These are phyloP conservation scores for Mystacornis crossleyi DNA, from an alignment of 2,113 vertebrate species.

Conservation along the genomic window DNA sequence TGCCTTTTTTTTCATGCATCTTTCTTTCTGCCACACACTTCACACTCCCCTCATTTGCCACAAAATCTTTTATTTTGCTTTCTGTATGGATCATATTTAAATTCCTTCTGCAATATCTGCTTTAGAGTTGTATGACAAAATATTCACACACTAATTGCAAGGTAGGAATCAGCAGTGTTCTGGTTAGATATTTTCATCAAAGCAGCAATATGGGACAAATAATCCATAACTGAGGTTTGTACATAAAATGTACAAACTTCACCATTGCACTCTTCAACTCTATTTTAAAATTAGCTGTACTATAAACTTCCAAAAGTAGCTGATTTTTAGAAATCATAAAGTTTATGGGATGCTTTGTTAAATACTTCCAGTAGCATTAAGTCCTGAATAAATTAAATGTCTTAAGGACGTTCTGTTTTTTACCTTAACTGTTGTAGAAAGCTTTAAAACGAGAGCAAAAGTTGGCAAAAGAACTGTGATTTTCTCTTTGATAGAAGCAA, in stretches of 20 bases:
- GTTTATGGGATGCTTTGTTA: neutral
- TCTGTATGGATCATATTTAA: neutral
- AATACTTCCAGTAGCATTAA: neutral
- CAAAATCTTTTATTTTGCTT: neutral
- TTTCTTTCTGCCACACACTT: fast-evolving
- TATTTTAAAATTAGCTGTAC: neutral
- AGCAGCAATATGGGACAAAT: neutral
- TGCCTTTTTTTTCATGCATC: fast-evolving
- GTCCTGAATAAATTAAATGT: neutral
- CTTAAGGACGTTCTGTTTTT: fast-evolving
- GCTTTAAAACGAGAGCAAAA: neutral
- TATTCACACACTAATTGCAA: neutral
- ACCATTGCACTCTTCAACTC: neutral
- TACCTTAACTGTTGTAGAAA: neutral
- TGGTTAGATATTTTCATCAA: neutral
- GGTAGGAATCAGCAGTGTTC: neutral
- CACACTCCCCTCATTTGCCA: neutral
- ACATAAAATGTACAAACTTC: neutral
- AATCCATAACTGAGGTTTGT: neutral
- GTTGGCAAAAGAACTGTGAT: neutral
- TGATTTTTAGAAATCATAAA: neutral
- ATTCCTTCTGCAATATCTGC: neutral
- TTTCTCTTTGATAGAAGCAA: neutral
- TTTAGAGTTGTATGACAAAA: neutral
- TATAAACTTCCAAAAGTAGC: neutral